phyloP scores from a whole-genome alignment of 2,888 invertebrate genomes.

The Aleiodes leptofemur region DNA sequence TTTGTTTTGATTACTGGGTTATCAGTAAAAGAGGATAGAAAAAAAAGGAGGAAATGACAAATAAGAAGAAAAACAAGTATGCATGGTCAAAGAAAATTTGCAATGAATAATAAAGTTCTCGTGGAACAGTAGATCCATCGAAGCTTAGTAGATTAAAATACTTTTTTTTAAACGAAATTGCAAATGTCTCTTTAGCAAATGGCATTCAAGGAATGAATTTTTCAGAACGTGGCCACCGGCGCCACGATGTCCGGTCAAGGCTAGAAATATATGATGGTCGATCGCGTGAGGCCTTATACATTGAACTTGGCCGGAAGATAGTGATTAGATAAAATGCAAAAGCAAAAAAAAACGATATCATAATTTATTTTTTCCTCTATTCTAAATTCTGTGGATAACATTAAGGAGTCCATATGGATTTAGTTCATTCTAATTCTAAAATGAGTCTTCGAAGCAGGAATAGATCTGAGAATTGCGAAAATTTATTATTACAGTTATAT shows the following conservation, averaged over 20 bases:
- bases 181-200: neutral
- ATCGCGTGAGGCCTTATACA: constrained; percentile 36
- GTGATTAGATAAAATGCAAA: constrained; percentile 24
- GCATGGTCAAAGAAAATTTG: neutral
- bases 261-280: constrained; percentile 29
- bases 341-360: neutral
- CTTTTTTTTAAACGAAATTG: neutral
- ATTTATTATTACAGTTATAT: neutral
- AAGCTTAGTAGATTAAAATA: neutral
- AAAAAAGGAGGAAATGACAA: constrained; percentile 5
- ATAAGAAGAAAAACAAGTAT: neutral
- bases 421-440: neutral
- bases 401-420: neutral
- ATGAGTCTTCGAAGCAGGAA: too few relatives aligned
- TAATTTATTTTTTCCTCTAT: neutral
- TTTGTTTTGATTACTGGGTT: constrained; percentile 12
- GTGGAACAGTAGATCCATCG: neutral
- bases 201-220: constrained; percentile 31
- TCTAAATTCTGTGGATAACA: neutral
- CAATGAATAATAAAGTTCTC: constrained; percentile 1
- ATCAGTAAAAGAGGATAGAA: neutral
- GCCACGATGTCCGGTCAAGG: constrained; percentile 33
- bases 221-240: constrained; percentile 26
- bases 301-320: constrained; percentile 36
- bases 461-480: neutral